Base-by-base conservation (phyloP, 2,113 vertebrate genomes). In the Coptodon rendalli region DNA sequence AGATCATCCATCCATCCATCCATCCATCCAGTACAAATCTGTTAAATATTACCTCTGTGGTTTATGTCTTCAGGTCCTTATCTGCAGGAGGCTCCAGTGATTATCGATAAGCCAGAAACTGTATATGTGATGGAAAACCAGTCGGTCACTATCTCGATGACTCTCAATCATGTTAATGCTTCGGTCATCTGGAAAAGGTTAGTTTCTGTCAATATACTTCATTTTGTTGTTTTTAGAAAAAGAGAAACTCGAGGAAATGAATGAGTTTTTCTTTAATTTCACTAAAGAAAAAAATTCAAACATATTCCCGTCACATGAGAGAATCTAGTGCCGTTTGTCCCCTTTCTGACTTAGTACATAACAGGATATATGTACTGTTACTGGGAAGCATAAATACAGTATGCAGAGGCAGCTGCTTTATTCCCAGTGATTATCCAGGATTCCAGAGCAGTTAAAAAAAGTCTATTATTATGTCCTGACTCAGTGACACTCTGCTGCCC, bases 71-170 rank as follows among this genome's bases (percentile, higher is more conserved):
- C 88, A 99, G 98, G 98, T 91, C 97, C 97, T 0, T 98, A 98
- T 88, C 93, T 98, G 81, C 96, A 97, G 66, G 98, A 98, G 89
- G 94, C 97, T 2, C 98, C 99, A 0, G 89, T 96, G 6, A 97
- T 99, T 80, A 91, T 96, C 84, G 98, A 99, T 92, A 99, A 98
- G 87, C 98, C 98, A 4, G 98, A 99, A 2, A 66, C 97, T 8
- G 97, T 99, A 5, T 97, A 97, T 27, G 96, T 98, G 85, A 98
- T 98, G 82, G 98, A 99, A 93, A 98, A 98, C 86, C 98, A 98
- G 92, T 96, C 97, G 0, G 94, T 97, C 85, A 97, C 95, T 11
- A 94, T 99, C 87, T 97, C 97, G 0, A 76, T 99, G 89, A 98
- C 97, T 12, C 97, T 99, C 81, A 99, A 99, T 91, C 98, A 99